Conservation (phyloP, 2,888 invertebrate species). For the Drepanosiphum platanoidis region DNA sequence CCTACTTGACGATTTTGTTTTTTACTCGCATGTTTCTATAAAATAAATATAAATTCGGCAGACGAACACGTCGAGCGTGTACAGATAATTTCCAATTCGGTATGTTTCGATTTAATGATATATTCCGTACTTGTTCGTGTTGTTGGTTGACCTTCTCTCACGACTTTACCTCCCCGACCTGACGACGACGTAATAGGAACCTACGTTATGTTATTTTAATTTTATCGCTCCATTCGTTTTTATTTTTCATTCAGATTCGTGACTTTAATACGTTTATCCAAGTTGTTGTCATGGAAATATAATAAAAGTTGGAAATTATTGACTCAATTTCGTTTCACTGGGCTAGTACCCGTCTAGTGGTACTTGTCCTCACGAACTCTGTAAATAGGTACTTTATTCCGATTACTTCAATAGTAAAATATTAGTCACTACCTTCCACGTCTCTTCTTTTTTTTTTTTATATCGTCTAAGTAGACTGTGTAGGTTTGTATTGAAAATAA, state of each 20-base stretch:
- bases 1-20: background rate
- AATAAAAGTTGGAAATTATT: background rate
- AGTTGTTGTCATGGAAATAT: conserved; percentile 4
- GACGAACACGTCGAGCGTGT: background rate
- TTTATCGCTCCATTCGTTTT: background rate
- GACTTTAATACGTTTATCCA: background rate
- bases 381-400: background rate
- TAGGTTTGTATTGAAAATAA: background rate
- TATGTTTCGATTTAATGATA: too few relatives aligned
- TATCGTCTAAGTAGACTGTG: background rate
- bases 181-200: too few relatives aligned
- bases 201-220: background rate
- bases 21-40: background rate
- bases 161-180: background rate
- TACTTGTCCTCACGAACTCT: background rate
- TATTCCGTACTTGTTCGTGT: too few relatives aligned
- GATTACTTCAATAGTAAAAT: background rate
- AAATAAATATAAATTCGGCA: background rate
- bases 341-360: too few relatives aligned
- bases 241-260: background rate
- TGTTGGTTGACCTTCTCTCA: background rate
- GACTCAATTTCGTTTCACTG: background rate
- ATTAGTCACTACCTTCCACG: too few relatives aligned
- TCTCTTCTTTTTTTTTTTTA: too few relatives aligned
- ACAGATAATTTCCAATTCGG: too few relatives aligned